Base-by-base conservation (phyloP, 2,888 invertebrate genomes). In the Dascillus cervinus region DNA sequence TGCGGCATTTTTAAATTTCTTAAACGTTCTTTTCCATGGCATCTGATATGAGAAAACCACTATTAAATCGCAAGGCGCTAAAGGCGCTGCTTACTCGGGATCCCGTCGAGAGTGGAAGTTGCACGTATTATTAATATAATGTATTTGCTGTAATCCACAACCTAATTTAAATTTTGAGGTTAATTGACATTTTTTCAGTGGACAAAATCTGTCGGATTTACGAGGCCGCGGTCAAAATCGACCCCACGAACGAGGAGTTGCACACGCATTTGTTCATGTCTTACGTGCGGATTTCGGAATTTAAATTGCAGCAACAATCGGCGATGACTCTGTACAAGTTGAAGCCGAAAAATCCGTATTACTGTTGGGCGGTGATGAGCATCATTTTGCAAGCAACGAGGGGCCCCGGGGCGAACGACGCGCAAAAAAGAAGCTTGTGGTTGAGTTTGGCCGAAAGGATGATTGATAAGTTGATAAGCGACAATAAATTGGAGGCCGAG, bases 311-410 rank as follows among this genome's bases (percentile, higher is more conserved):
- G 62, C 91, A 95, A 56, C 77, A 84, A 41, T 79, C 85, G 1
- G 97, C 96, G 0, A 76, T 95, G 73, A 76, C 80, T 6, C 69
- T 98, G 17, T 96, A 90, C 66, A 95, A 92, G 69, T 70, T 88
- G 32, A 83, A 83, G 52, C 85, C 89, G 2, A 95, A 95, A 62
- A 91, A 90, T 62, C 94, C 94, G 0, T 97, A 97, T 61, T 95
- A 94, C 61, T 95, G 92, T 62, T 98, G 97, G 98, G 88, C 90
- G 11, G 85, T 97, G 5, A 95, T 96, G 88, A 95, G 95, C 60
- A 79, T 92, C 47, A 82, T 96, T 11, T 77, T 96, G 70, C 96
- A 96, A 76, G 52, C 52, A 10, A 64, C 67, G 5, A 61, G 68
- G 9, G 70, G 70, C 2, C 65, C 60, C 2, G 69, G 66, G 30